A percentile compares a stretch with the other conserved stretches of the same genome.
Evolutionary conservation across 2,113 vertebrate species (phyloP).

Genomic region (Elanus axillaris): DNA sequence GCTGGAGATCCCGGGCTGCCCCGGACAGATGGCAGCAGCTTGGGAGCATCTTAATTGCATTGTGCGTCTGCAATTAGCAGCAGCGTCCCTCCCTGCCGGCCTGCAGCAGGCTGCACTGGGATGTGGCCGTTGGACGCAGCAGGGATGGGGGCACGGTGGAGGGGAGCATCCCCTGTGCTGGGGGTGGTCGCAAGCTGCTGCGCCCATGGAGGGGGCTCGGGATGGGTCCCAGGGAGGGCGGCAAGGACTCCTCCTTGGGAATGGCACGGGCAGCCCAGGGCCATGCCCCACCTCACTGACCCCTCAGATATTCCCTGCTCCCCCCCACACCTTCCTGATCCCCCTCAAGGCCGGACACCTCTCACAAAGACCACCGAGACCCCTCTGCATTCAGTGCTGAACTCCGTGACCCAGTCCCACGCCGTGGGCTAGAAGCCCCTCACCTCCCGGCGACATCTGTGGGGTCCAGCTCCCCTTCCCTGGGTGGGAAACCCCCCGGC

Average conservation of each 20-base stretch:
- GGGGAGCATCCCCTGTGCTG: neutral
- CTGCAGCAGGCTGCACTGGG: neutral
- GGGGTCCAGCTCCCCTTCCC: neutral
- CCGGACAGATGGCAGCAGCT: neutral
- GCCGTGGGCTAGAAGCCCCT: neutral
- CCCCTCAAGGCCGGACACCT: neutral
- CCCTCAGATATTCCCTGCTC: neutral
- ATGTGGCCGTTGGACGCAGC: neutral
- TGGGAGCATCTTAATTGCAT: neutral
- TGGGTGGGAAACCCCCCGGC: neutral
- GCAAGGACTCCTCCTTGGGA: neutral
- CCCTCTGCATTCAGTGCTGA: neutral
- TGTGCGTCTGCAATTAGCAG: neutral
- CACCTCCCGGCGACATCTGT: rapidly evolving
- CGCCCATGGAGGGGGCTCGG: neutral
- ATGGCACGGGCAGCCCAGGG: rapidly evolving
- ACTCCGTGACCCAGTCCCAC: rapidly evolving
- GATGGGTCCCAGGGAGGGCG: neutral
- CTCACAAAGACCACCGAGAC: neutral
- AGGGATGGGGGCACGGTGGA: rapidly evolving
- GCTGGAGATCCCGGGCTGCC: neutral
- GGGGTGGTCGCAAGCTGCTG: neutral
- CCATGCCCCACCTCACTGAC: neutral
- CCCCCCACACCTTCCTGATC: neutral
- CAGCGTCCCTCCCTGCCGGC: neutral